Evolutionary conservation across 2,888 invertebrate genomes (phyloP), one percentile per base, ranked within the genome.

Genomic region (Yponomeuta plumbellus): DNA sequence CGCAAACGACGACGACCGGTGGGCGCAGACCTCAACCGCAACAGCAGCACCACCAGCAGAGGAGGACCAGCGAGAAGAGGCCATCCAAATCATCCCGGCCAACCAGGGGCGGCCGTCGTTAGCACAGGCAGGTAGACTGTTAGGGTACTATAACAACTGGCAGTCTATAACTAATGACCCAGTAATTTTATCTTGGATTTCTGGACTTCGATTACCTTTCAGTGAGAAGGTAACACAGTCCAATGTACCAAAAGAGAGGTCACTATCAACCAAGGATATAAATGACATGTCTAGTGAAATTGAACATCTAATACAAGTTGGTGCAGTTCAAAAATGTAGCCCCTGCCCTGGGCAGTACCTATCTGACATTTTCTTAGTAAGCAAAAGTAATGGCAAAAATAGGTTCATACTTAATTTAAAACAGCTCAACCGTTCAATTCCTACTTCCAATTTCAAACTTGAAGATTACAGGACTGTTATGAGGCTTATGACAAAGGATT

Each of bases 11-110:
- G 11, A 6, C 23, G 59, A 59, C 2, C 22, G 23, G 59, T 13
- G 59, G 59, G 59, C 59, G 59, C 23, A 59, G 23, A 23, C 59
- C 21, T 8, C 59, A n/a, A 22, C 22, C 13, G 59, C 21, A 59
- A 5, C 21, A 26, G 26, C 59, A 22, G 22, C 62, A 17, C 23
- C 20, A 13, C 13, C 20, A 61, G 6, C 11, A 59, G 2, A 20
- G 20, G 22, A 26, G 26, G 26, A 26, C 26, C 26, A 21, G 20
- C 22, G 59, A 52, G 17, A 52, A 52, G 52, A 52, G n/a, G n/a
- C 17, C 52, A 10, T 17, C 17, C 0, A 13, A 13, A 52, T 52
- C 13, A 3, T 17, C 3, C 52, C 11, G 8, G 21, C 59, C 11
- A 13, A 59, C 11, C n/a, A 11, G 59, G 1, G n/a, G 21, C 20